These are phyloP conservation scores for Andinoacara biseriatus DNA, from an alignment of 2,113 vertebrate genomes.

Conservation along the genomic window DNA sequence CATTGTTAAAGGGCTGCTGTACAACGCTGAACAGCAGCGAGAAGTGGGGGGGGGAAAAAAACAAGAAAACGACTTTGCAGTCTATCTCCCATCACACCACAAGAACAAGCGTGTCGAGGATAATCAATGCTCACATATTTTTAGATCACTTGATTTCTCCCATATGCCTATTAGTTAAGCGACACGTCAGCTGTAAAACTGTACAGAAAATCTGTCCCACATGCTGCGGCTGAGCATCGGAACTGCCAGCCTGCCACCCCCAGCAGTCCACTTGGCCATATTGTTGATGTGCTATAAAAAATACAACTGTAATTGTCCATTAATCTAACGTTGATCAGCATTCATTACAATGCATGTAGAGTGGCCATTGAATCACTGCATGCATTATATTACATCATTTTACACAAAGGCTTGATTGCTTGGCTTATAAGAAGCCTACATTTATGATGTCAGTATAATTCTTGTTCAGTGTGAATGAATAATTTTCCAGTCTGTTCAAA, in stretches of 20 bases:
- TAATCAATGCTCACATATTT: conserved; percentile 53
- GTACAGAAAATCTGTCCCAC: conserved; percentile 14
- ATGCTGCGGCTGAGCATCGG: neutral
- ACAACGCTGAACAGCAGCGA: conserved; percentile 4
- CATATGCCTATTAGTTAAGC: conserved; percentile 14
- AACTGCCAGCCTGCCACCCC: conserved; percentile 15
- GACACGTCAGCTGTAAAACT: conserved; percentile 8
- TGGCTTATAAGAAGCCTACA: conserved; percentile 54
- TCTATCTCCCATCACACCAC: conserved; percentile 10
- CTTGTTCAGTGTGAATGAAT: conserved; percentile 11
- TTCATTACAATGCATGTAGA: conserved; percentile 63
- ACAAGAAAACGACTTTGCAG: conserved; percentile 30
- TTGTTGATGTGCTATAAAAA: conserved; percentile 74
- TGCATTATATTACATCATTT: conserved; percentile 58
- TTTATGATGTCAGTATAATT: conserved; percentile 26
- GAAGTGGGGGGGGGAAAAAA: neutral
- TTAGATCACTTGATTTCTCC: conserved; percentile 45
- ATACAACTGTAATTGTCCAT: conserved; percentile 70
- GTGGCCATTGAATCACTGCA: conserved; percentile 48
- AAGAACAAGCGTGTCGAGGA: conserved; percentile 27
- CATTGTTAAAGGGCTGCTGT: neutral
- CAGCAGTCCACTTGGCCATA: conserved; percentile 53
- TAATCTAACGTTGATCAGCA: conserved; percentile 72
- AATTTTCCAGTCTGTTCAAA: neutral
- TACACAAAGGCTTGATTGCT: conserved; percentile 45